A percentile compares a stretch with the other conserved stretches of the same genome.
phyloP scores from a whole-genome alignment of 2,888 invertebrate genomes.

The Apocheima hispidaria region DNA sequence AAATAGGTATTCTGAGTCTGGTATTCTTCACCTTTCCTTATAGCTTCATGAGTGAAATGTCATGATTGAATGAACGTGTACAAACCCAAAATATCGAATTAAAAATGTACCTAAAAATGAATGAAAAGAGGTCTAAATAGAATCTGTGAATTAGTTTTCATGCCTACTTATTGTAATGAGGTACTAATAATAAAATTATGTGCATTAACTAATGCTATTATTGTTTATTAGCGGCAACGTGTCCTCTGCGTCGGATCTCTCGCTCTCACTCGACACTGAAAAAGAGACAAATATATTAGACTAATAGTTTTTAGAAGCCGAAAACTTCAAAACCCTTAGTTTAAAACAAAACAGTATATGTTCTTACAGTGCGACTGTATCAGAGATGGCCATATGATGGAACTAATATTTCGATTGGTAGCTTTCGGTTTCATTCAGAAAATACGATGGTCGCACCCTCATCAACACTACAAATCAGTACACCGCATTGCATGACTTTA shows the following conservation, averaged over 20 bases:
- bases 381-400: neutral
- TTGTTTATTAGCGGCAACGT: conserved; percentile 68
- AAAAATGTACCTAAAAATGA: too few relatives aligned
- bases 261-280: conserved; percentile 75
- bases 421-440: neutral
- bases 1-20: too few relatives aligned
- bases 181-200: neutral
- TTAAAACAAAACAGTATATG: neutral
- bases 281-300: conserved; percentile 43
- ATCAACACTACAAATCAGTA: too few relatives aligned
- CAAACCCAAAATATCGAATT: too few relatives aligned
- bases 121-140: too few relatives aligned
- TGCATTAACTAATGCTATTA: conserved; percentile 54
- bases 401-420: neutral
- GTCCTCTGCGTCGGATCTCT: conserved; percentile 71
- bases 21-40: too few relatives aligned
- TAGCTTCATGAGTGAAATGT: too few relatives aligned
- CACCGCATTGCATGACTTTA: too few relatives aligned
- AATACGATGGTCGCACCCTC: neutral
- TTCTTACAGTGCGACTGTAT: neutral
- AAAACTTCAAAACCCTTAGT: neutral
- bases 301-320: neutral
- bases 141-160: conserved; percentile 15
- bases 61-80: too few relatives aligned
- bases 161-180: too few relatives aligned